Conservation (phyloP, 2,113 vertebrate species). For the Melozone crissalis region DNA sequence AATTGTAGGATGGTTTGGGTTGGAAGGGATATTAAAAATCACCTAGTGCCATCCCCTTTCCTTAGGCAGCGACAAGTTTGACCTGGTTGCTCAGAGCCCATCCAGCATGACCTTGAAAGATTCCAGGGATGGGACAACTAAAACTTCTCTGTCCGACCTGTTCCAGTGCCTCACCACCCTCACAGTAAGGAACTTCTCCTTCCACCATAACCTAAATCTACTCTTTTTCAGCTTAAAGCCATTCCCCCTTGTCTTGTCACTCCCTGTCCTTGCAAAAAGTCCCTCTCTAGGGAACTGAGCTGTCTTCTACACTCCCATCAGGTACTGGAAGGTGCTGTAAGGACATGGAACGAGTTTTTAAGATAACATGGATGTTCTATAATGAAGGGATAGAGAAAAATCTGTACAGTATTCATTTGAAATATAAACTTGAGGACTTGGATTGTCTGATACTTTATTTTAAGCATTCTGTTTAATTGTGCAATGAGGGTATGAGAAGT, state of each 20-base stretch:
- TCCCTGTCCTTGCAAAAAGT: not conserved
- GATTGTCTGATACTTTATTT: not conserved
- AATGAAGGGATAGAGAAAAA: not conserved
- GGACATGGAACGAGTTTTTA: not conserved
- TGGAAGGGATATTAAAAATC: not conserved
- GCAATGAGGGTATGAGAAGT: not conserved
- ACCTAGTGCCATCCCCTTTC: too few relatives aligned
- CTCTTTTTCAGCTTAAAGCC: not conserved
- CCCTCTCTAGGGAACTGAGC: not conserved
- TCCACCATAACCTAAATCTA: not conserved
- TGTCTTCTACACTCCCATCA: fast-evolving
- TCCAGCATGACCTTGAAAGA: not conserved
- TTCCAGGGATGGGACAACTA: not conserved
- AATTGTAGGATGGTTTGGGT: not conserved
- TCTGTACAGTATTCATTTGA: not conserved
- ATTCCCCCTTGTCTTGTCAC: not conserved
- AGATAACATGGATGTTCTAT: not conserved
- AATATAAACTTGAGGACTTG: not conserved
- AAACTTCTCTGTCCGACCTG: not conserved
- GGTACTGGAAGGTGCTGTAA: not conserved
- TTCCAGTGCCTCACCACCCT: not conserved
- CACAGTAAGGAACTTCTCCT: not conserved
- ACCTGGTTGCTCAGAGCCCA: not conserved
- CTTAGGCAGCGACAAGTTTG: not conserved
- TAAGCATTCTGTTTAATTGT: not conserved